These are phyloP conservation scores for Ceratoteleas bidentatus DNA, from an alignment of 1,140 invertebrate genomes.

Conservation along the genomic window DNA sequence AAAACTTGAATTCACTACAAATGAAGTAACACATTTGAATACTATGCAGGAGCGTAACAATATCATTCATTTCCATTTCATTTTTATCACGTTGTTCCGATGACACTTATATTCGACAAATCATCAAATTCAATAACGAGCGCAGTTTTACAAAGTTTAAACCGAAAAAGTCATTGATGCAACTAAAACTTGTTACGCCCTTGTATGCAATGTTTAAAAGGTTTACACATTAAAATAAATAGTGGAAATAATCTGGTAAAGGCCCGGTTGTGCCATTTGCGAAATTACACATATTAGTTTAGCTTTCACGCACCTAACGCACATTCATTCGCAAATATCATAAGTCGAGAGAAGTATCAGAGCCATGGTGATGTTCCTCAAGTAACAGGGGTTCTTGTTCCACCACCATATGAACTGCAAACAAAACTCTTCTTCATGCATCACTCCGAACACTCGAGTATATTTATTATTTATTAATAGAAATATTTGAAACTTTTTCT, in stretches of 20 bases:
- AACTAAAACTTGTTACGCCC: conserved; percentile 18
- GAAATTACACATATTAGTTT: not conserved
- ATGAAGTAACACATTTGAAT: too few relatives aligned
- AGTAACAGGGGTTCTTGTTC: conserved; percentile 76
- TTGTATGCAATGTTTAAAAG: not conserved
- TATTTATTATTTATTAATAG: too few relatives aligned
- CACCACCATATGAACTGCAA: conserved; percentile 77
- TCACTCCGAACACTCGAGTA: conserved; percentile 65
- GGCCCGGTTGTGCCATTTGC: not conserved
- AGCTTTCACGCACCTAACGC: conserved; percentile 2
- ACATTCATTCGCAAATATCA: conserved; percentile 68
- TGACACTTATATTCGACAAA: too few relatives aligned
- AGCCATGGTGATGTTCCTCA: conserved; percentile 75
- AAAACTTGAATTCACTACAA: too few relatives aligned
- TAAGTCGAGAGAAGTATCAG: conserved; percentile 75
- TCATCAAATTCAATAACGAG: too few relatives aligned
- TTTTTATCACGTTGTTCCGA: too few relatives aligned
- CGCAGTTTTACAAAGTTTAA: too few relatives aligned
- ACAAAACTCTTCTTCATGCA: conserved; percentile 79
- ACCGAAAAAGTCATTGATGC: not conserved
- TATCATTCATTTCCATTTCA: conserved; percentile 3
- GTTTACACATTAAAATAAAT: conserved; percentile 35
- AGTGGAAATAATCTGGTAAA: conserved; percentile 20
- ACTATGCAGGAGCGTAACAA: conserved; percentile 11
- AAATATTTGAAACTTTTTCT: too few relatives aligned